Conservation (phyloP, 2,888 invertebrate species). For the Agriopis aurantiaria region DNA sequence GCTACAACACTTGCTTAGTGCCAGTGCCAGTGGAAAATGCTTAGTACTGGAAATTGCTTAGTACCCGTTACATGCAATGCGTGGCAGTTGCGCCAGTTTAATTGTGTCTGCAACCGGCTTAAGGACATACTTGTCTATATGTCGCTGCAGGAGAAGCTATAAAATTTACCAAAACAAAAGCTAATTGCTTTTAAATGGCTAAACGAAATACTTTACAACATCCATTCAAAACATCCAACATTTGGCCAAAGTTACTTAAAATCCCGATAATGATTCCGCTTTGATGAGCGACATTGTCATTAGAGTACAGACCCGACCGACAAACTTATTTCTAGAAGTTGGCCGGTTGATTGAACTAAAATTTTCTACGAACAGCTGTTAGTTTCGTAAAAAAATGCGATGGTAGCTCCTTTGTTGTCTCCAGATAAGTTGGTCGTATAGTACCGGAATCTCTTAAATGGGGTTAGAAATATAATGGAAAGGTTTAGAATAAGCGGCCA, state of each 20-base stretch:
- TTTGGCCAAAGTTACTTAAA: slow-evolving; percentile 31
- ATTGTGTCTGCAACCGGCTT: too few relatives aligned
- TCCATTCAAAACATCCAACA: slow-evolving; percentile 22
- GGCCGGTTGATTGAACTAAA: background rate
- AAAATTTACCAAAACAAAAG: background rate
- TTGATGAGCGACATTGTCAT: slow-evolving; percentile 26
- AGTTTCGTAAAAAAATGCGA: background rate
- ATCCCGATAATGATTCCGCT: slow-evolving; percentile 34
- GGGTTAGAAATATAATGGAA: slow-evolving; percentile 11
- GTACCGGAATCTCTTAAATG: slow-evolving; percentile 6
- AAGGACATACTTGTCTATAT: background rate
- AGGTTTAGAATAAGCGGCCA: slow-evolving; percentile 8
- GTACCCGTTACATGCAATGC: too few relatives aligned
- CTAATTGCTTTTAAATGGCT: slow-evolving; percentile 2
- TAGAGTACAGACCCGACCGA: slow-evolving; percentile 7
- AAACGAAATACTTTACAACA: slow-evolving; percentile 4
- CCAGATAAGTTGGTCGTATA: background rate
- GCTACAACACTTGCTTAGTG: too few relatives aligned
- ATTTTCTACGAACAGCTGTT: background rate
- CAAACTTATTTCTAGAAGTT: background rate
- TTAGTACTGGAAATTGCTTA: too few relatives aligned
- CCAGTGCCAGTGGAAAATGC: too few relatives aligned
- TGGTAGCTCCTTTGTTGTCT: background rate
- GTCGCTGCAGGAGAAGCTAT: background rate
- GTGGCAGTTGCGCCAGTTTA: too few relatives aligned